Evolutionary conservation across 2,113 vertebrate genomes (phyloP).

Genomic region (Pelodiscus sinensis): DNA sequence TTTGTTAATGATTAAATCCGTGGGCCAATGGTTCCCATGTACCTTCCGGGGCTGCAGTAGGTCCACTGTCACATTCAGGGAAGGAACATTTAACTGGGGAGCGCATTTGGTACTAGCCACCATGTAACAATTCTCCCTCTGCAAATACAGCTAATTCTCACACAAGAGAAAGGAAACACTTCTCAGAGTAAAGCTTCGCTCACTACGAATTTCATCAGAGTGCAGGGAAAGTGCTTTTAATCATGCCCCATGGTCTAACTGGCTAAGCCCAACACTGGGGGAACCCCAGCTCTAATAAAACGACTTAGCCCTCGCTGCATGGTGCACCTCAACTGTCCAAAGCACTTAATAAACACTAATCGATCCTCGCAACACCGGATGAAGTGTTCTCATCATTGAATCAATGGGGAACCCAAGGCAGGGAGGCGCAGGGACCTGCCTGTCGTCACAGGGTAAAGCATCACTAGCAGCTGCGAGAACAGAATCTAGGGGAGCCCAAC

Average conservation of each 20-base stretch:
- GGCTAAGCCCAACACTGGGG: not conserved
- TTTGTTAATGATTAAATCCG: constrained; percentile 28
- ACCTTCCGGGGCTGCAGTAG: not conserved
- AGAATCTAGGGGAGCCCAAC: not conserved
- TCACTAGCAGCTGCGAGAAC: not conserved
- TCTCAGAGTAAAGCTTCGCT: not conserved
- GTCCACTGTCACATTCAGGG: not conserved
- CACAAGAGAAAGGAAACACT: not conserved
- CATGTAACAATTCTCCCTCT: not conserved
- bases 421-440: not conserved
- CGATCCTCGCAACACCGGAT: not conserved
- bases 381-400: not conserved
- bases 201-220: not conserved
- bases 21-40: constrained; percentile 24
- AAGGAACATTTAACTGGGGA: constrained; percentile 3
- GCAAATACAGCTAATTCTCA: not conserved
- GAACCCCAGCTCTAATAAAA: not conserved
- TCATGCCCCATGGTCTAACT: not conserved
- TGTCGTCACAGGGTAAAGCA: not conserved
- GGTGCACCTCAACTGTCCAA: not conserved
- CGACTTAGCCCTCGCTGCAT: not conserved
- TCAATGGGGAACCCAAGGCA: not conserved
- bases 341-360: not conserved
- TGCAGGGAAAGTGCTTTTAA: not conserved
- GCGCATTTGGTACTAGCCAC: not conserved